Evolutionary conservation across 1,140 invertebrate genomes (phyloP).

Genomic region (Ericerus pela): DNA sequence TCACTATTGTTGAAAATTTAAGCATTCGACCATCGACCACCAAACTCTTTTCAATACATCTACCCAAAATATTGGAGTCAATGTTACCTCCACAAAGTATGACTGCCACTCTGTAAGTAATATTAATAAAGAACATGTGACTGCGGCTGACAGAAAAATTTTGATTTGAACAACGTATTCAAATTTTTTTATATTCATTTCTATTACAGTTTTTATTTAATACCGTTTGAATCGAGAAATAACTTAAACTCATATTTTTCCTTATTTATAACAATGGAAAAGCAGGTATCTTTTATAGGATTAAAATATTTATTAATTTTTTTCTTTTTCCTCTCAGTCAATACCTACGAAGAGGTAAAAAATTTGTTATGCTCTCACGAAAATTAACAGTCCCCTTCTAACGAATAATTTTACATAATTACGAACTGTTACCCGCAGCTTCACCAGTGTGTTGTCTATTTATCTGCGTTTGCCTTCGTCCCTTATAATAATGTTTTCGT

Average conservation of each 20-base stretch:
- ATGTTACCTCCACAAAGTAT: slow-evolving; percentile 84
- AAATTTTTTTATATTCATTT: background rate
- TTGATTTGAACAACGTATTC: background rate
- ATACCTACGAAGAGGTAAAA: too few species aligned
- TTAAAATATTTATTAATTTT: too few species aligned
- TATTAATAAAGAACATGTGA: background rate
- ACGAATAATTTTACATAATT: too few species aligned
- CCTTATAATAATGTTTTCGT: too few species aligned
- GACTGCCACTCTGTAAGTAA: slow-evolving; percentile 52
- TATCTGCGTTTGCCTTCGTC: too few species aligned
- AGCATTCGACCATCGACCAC: slow-evolving; percentile 74
- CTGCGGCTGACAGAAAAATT: background rate
- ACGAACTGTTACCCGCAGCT: too few species aligned
- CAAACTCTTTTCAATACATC: slow-evolving; percentile 63
- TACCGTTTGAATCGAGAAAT: background rate
- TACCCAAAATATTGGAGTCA: slow-evolving; percentile 74
- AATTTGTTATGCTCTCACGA: too few species aligned
- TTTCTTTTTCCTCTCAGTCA: too few species aligned
- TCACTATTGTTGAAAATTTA: slow-evolving; percentile 73
- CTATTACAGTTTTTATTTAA: background rate
- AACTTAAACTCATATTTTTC: background rate
- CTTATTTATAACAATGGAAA: too few species aligned
- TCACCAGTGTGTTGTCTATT: too few species aligned
- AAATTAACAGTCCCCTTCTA: too few species aligned
- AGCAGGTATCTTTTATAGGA: too few species aligned